These are phyloP conservation scores for Melieria omissa DNA, from an alignment of 2,888 invertebrate species.

Conservation along the genomic window DNA sequence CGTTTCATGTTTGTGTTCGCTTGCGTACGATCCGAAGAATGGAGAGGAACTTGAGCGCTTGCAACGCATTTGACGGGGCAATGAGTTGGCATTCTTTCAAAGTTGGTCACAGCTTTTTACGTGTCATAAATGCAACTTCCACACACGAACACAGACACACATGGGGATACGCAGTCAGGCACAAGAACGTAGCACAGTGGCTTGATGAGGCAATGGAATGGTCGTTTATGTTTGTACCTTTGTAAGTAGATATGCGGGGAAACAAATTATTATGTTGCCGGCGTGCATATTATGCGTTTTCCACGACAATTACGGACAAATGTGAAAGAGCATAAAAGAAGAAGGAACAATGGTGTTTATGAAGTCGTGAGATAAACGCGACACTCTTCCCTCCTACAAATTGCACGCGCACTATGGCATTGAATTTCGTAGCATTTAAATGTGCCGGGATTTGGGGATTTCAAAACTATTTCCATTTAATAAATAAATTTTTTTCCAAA, in stretches of 20 bases:
- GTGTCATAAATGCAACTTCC: conserved; percentile 29
- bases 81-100: conserved; percentile 29
- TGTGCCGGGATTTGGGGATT: too few species aligned
- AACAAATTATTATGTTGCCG: conserved; percentile 20
- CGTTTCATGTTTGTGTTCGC: too few species aligned
- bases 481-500: too few species aligned
- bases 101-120: conserved; percentile 34
- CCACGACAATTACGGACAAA: conserved; percentile 18
- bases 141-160: not conserved
- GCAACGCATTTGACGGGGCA: conserved; percentile 26
- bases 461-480: too few species aligned
- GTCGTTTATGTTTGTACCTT: too few species aligned
- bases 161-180: too few species aligned
- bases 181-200: too few species aligned
- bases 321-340: conserved; percentile 7
- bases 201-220: too few species aligned
- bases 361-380: conserved; percentile 31
- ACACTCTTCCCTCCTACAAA: conserved; percentile 22
- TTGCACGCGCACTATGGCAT: not conserved
- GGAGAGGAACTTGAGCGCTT: not conserved
- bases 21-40: not conserved
- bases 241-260: conserved; percentile 2
- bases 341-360: conserved; percentile 24
- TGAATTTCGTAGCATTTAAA: too few species aligned
- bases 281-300: not conserved